Evolutionary conservation across 2,113 vertebrate species (phyloP), one percentile per base, ranked within the genome.

Genomic region (Aepyceros melampus): DNA sequence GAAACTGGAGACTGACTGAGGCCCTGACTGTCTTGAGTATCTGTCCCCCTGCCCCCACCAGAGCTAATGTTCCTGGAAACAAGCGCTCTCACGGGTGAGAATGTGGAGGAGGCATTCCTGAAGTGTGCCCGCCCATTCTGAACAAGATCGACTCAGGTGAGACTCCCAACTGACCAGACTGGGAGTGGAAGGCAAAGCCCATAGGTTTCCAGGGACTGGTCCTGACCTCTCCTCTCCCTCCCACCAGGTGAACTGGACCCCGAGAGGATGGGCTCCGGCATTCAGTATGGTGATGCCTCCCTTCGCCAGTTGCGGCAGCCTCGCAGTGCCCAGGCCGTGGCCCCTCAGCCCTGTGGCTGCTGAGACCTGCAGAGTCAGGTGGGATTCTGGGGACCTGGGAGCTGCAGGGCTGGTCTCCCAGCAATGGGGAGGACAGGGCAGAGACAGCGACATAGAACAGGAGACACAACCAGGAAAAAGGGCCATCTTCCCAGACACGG

Each of bases 1-100:
- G 49, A 82, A 87, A 33, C 2, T 40, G 29, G 64, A 40, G 47
- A 55, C 74, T 81, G 85, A 67, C 10, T 0, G 16, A 51, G 49
- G 33, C 51, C 56, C 83, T 93, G 60, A 84, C 87, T 14, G 79
- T 62, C 33, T 1, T 0, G 40, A 76, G 53, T 2, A 0, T 74
- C 76, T 83, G 47, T 21, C 19, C 79, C 47, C 12, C 17, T 4
- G 25, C 25, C 14, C 14, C 83, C 2, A 29, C 7, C 97, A 99
- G 99, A 99, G 96, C 98, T 99, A 78, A 99, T 99, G 99, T 99
- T 99, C 98, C 98, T 99, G 95, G 99, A 99, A 98, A 99, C 99
- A 21, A 99, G 99, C 0, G 99, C 99, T 47, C 99, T 99, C 98
- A 99, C 99, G 0, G 99, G 99, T 1, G 99, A 99, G 98, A 99